Conservation (phyloP, 2,113 vertebrate genomes). For the Gasterosteus aculeatus region DNA sequence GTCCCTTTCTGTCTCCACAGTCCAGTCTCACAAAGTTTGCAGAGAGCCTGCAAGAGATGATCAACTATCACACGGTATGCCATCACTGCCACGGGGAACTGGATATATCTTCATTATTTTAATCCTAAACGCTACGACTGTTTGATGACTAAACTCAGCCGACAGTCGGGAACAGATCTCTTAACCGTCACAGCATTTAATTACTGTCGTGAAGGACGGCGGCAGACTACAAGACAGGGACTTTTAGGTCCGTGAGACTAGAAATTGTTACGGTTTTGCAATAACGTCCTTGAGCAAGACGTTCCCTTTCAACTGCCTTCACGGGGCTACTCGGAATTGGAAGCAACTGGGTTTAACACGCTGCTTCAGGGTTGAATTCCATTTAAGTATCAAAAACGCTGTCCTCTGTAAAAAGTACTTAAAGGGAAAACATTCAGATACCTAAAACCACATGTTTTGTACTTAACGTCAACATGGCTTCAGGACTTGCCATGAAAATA, state of each 20-base stretch:
- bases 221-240: constrained; percentile 10
- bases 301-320: background rate
- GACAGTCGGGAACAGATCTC: background rate
- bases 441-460: background rate
- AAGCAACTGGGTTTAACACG: constrained; percentile 10
- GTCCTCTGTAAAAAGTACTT: constrained; percentile 13
- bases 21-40: constrained; percentile 93
- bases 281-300: background rate
- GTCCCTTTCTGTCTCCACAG: constrained; percentile 75
- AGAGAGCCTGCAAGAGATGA: constrained; percentile 97
- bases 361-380: constrained; percentile 4
- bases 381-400: constrained; percentile 5
- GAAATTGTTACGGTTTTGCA: background rate
- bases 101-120: constrained; percentile 15
- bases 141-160: constrained; percentile 42
- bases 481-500: background rate
- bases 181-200: constrained; percentile 28
- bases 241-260: background rate
- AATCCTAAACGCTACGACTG: constrained; percentile 1
- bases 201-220: constrained; percentile 36
- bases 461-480: constrained; percentile 5
- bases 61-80: constrained; percentile 96
- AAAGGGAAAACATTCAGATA: constrained; percentile 12
- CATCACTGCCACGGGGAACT: constrained; percentile 52
- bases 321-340: background rate